Evolutionary conservation across 2,888 invertebrate genomes (phyloP).

Genomic region (Azorinus chamasolen): DNA sequence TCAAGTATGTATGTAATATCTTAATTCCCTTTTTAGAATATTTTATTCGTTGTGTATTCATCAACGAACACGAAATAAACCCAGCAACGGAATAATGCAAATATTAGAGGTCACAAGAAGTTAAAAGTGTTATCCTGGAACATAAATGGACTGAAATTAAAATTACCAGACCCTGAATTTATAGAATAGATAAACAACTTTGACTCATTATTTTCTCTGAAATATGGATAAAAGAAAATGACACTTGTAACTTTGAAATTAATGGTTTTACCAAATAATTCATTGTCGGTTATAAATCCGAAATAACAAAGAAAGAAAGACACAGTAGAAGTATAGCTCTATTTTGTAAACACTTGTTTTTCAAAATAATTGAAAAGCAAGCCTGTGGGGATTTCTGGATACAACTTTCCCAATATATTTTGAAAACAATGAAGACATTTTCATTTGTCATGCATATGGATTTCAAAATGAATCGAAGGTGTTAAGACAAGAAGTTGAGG

Average conservation of each 20-base stretch:
- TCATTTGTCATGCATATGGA: slow-evolving; percentile 1
- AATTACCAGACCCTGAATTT: slow-evolving; percentile 2
- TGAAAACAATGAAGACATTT: not conserved
- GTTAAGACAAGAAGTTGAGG: slow-evolving; percentile 1
- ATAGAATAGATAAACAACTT: too few species aligned
- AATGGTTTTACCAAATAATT: not conserved
- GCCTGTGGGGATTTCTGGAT: slow-evolving; percentile 2
- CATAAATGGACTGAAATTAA: slow-evolving; percentile 9
- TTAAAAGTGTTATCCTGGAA: slow-evolving; percentile 3
- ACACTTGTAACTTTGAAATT: not conserved
- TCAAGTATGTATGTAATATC: too few species aligned
- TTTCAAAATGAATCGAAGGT: not conserved
- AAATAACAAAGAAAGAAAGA: not conserved
- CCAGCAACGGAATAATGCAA: too few species aligned
- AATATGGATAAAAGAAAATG: not conserved
- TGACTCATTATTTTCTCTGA: not conserved
- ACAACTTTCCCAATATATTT: not conserved
- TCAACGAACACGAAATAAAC: too few species aligned
- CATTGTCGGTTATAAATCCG: not conserved
- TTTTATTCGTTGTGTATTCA: too few species aligned
- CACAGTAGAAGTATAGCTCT: slow-evolving; percentile 3
- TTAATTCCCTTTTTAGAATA: too few species aligned
- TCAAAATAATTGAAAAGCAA: not conserved
- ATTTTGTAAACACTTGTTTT: too few species aligned
- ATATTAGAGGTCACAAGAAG: slow-evolving; percentile 7